Base-by-base conservation (phyloP, 2,888 invertebrate species). In the Ormyrus rosae region DNA sequence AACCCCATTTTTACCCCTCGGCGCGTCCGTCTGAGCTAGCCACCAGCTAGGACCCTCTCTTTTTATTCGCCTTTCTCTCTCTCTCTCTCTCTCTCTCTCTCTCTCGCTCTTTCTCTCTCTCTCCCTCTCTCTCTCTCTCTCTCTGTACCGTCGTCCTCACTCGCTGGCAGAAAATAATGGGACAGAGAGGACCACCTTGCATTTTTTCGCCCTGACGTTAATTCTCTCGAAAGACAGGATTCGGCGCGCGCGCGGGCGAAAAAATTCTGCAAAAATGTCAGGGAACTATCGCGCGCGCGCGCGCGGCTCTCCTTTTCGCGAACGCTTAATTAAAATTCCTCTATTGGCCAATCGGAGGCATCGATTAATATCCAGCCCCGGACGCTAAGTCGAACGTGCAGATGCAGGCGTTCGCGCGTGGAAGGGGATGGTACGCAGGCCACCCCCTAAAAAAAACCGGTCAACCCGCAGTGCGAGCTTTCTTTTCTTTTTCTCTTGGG, bases 21-120 rank as follows among this genome's bases (percentile, higher is more conserved):
- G 53, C 63, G 74, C 64, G 73, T 71, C 51, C 72, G 75, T 73
- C 80, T 78, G 68, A 81, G 77, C 77, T 81, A 73, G 81, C 80
- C 77, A 72, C 67, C 75, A 72, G 67, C 78, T 73, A 79, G 63
- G 72, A 76, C 50, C 67, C 60, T 69, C 74, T 80, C 74, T 80
- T 70, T 79, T 74, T 73, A 73, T 70, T 71, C 51, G 53, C 9
- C 56, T 19, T 53, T 64, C 56, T 46, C 51, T 51, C 69, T 0
- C 69, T 34, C 58, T 67, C 50, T 56, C 58, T 0, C 64, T 56
- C 60, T n/a, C 45, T 60, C 11, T 67, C 19, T 60, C 60, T 34
- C 58, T 50, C 13, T 65, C 13, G 51, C 50, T 58, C 51, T 8
- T 50, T 60, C 19, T 61, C 6, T 56, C 72, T 79, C 56, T 34